Conservation (phyloP, 2,797 vertebrate species). For the Mus caroli region DNA sequence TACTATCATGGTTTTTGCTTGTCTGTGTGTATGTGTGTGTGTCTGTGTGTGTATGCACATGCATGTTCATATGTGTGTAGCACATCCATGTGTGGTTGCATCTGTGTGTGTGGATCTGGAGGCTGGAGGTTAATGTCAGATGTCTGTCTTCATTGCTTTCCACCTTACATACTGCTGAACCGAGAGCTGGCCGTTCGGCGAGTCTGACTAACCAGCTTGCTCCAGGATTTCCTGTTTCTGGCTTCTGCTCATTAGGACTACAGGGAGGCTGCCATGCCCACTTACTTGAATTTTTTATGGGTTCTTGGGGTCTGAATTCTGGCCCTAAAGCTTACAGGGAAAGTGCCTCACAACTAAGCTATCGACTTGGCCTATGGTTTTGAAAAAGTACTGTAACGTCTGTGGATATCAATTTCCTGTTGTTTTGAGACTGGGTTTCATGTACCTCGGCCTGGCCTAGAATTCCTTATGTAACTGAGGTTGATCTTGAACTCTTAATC, state of each 20-base stretch:
- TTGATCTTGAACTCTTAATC: background rate
- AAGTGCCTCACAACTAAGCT: background rate
- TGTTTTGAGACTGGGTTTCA: background rate
- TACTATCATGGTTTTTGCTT: constrained; percentile 11
- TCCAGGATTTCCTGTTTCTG: background rate
- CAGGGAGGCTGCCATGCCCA: background rate
- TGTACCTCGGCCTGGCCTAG: background rate
- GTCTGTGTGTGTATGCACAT: too few species aligned
- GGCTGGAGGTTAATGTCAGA: background rate
- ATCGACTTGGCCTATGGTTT: background rate
- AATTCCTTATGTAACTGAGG: background rate
- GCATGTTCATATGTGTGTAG: background rate
- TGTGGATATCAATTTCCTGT: constrained; percentile 46
- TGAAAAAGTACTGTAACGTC: constrained; percentile 23
- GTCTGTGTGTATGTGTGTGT: background rate
- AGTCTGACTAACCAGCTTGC: background rate
- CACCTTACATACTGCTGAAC: background rate
- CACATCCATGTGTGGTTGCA: background rate
- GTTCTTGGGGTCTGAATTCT: background rate
- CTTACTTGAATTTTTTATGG: background rate
- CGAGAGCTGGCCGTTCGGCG: background rate
- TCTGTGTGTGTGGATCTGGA: background rate
- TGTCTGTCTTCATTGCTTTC: background rate
- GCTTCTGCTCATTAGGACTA: background rate
- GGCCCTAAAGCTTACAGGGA: background rate